Percentiles rank a stretch among this genome's conserved stretches.
Conservation (phyloP, 2,113 vertebrate species). For the Mellivora capensis region DNA sequence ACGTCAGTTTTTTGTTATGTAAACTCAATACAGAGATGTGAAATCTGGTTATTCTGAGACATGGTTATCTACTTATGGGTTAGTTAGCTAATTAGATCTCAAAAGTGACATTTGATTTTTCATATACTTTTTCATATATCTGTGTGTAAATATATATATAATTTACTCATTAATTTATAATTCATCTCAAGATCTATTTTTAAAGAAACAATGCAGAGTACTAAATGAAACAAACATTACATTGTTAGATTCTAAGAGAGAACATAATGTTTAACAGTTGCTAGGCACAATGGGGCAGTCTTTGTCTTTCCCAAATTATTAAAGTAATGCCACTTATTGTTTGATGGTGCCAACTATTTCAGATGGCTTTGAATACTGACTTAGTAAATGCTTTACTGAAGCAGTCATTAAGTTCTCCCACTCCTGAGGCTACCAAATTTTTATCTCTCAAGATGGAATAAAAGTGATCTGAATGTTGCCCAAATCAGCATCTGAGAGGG, state of each 20-base stretch:
- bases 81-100: neutral
- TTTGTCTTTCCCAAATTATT: slow-evolving; percentile 56
- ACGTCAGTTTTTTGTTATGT: neutral
- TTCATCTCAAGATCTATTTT: slow-evolving; percentile 45
- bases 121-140: neutral
- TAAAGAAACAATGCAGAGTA: slow-evolving; percentile 36
- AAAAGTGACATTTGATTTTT: neutral
- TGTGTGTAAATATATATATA: neutral
- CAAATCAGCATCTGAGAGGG: slow-evolving; percentile 71
- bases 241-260: slow-evolving; percentile 64
- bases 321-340: slow-evolving; percentile 69
- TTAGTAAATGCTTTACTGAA: slow-evolving; percentile 65
- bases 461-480: slow-evolving; percentile 64
- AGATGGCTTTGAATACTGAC: slow-evolving; percentile 65
- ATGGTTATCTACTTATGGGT: neutral
- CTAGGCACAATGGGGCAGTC: slow-evolving; percentile 70
- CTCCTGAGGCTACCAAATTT: slow-evolving; percentile 61
- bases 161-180: neutral
- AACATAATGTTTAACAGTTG: slow-evolving; percentile 71
- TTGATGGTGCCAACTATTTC: slow-evolving; percentile 68
- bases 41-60: neutral
- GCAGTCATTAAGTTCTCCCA: slow-evolving; percentile 66
- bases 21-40: neutral
- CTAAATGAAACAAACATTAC: slow-evolving; percentile 67
- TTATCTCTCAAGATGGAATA: slow-evolving; percentile 56